These are phyloP conservation scores for Ciona savignyi DNA, from an alignment of 23 tunicate genomes.

Conservation along the genomic window DNA sequence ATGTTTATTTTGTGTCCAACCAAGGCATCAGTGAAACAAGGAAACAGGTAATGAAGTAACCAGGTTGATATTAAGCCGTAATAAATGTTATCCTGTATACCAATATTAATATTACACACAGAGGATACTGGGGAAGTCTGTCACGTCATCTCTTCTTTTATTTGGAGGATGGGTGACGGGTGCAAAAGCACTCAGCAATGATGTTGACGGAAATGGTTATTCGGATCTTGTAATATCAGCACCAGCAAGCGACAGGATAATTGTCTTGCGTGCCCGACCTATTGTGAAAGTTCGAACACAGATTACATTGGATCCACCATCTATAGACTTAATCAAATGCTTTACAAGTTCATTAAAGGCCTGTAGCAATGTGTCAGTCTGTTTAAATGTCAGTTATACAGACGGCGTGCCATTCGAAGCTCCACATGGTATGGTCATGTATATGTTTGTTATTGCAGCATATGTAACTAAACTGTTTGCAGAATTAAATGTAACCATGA, in stretches of 20 bases:
- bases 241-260: constrained; percentile 18
- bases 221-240: constrained; percentile 18
- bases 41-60: constrained; percentile 18
- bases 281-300: constrained; percentile 5
- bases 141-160: neutral
- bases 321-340: constrained; percentile 3
- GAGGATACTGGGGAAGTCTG: neutral
- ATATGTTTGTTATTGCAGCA: no score
- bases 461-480: no score
- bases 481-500: neutral
- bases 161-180: neutral
- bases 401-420: neutral
- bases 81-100: no score
- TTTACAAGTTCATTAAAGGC: neutral
- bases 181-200: neutral
- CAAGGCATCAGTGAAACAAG: constrained; percentile 6
- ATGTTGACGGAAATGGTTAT: constrained; percentile 14
- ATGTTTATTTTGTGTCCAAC: constrained; percentile 16
- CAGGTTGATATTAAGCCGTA: no score
- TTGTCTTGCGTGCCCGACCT: constrained; percentile 15
- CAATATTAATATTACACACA: neutral
- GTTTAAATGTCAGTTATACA: neutral
- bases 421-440: no score
- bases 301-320: neutral
- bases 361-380: neutral